Conservation (phyloP, 2,797 vertebrate genomes). For the Ara ararauna region DNA sequence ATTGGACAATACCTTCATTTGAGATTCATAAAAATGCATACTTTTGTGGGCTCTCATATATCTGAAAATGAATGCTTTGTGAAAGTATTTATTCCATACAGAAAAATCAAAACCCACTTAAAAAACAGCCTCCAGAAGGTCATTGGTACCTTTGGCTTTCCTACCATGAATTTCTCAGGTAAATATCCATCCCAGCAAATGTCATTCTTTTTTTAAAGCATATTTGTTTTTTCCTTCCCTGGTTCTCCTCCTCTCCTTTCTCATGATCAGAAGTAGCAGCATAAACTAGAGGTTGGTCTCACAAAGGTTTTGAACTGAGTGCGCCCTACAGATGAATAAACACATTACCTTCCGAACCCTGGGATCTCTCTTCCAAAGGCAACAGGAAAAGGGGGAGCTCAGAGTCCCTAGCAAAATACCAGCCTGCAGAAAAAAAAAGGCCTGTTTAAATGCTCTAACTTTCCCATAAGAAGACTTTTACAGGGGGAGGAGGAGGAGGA, state of each 20-base stretch:
- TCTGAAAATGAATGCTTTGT: conserved; percentile 17
- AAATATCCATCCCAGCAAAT: conserved; percentile 35
- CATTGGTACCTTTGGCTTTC: conserved; percentile 21
- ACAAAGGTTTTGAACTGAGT: conserved; percentile 77
- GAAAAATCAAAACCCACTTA: neutral
- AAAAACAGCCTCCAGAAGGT: conserved; percentile 1
- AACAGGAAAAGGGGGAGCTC: conserved; percentile 91
- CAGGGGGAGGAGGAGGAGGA: neutral
- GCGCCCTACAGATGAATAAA: conserved; percentile 87
- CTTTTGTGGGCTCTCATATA: neutral
- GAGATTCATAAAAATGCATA: conserved; percentile 28
- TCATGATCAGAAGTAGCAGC: conserved; percentile 30
- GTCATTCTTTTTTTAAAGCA: neutral
- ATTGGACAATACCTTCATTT: conserved; percentile 13
- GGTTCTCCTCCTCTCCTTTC: conserved; percentile 17
- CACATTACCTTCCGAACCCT: conserved; percentile 89
- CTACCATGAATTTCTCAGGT: neutral
- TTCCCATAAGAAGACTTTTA: conserved; percentile 77
- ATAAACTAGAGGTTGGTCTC: conserved; percentile 53
- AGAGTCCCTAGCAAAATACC: conserved; percentile 90
- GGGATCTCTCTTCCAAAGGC: conserved; percentile 87
- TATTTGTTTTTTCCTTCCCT: conserved; percentile 19
- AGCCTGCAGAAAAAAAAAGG: conserved; percentile 80
- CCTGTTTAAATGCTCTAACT: conserved; percentile 81
- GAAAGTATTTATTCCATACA: neutral